Percentiles rank a stretch among this genome's conserved stretches.
Conservation (phyloP, 2,888 invertebrate genomes). For the Cephus rjabovi region DNA sequence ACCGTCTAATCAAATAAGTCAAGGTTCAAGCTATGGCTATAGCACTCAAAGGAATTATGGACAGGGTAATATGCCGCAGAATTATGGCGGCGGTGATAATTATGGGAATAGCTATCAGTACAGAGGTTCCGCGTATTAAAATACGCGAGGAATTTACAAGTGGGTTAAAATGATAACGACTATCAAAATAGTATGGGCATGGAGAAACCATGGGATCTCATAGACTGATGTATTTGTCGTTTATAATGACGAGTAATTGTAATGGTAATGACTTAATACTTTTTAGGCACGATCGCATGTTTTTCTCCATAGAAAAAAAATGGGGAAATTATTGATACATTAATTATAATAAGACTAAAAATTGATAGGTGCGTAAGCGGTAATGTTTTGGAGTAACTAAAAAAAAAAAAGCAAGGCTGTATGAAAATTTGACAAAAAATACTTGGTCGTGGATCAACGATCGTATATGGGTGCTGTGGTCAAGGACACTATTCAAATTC, state of each 20-base stretch:
- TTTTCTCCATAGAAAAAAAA: not conserved
- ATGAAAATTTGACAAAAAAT: conserved; percentile 12
- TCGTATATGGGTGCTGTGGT: not conserved
- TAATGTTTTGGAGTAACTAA: conserved; percentile 2
- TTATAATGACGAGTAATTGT: not conserved
- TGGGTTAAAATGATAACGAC: not conserved
- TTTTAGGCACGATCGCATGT: conserved; percentile 20
- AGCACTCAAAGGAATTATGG: conserved; percentile 46
- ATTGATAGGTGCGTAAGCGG: not conserved
- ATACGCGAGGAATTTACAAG: not conserved
- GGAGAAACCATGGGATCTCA: not conserved
- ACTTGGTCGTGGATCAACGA: not conserved
- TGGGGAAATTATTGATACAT: not conserved
- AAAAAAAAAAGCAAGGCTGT: not conserved
- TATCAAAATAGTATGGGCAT: not conserved
- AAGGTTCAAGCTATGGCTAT: conserved; percentile 48
- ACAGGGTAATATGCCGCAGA: conserved; percentile 39
- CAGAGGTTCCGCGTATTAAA: conserved; percentile 46
- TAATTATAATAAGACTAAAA: not conserved
- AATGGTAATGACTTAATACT: conserved; percentile 5
- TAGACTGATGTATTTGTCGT: conserved; percentile 1
- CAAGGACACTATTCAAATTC: not conserved
- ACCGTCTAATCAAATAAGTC: conserved; percentile 36
- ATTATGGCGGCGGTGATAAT: conserved; percentile 46
- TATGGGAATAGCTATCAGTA: conserved; percentile 51